Percentiles rank a stretch among this genome's conserved stretches.
Evolutionary conservation across 2,888 invertebrate genomes (phyloP).

Genomic region (Ernsta delagoae): DNA sequence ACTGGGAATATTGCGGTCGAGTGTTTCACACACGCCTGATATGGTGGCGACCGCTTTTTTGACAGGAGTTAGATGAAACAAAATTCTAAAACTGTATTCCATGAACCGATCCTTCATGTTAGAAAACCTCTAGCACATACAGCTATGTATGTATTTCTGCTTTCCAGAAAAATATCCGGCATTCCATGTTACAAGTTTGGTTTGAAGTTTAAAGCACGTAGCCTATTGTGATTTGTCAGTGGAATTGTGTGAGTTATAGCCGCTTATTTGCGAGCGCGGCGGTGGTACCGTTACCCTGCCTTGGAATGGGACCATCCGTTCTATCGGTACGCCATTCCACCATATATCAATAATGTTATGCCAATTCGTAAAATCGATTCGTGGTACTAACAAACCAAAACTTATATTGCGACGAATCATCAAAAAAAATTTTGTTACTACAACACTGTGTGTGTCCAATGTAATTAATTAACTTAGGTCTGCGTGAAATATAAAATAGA

Average conservation of each 20-base stretch:
- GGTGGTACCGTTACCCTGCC: conserved; percentile 66
- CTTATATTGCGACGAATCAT: not conserved
- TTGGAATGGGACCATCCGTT: conserved; percentile 77
- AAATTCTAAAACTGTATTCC: conserved; percentile 50
- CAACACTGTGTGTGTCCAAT: not conserved
- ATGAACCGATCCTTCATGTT: conserved; percentile 37
- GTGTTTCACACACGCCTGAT: conserved; percentile 70
- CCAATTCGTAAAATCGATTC: conserved; percentile 11
- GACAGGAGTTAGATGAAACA: conserved; percentile 54
- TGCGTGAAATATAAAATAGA: too few species aligned
- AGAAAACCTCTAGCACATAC: not conserved
- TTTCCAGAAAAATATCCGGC: not conserved
- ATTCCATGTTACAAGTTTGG: conserved; percentile 5
- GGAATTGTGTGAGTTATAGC: conserved; percentile 48
- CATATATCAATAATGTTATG: conserved; percentile 18
- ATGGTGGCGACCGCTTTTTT: conserved; percentile 66
- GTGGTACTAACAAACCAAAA: not conserved
- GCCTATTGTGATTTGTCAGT: conserved; percentile 42
- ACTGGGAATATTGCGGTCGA: conserved; percentile 69
- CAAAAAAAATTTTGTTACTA: not conserved
- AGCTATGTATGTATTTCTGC: not conserved
- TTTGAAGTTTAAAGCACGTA: not conserved
- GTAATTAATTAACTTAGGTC: not conserved
- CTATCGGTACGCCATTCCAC: conserved; percentile 59
- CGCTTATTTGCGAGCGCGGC: conserved; percentile 59